phyloP scores from a whole-genome alignment of 2,113 vertebrate genomes.

The Psammodynastes pulverulentus region DNA sequence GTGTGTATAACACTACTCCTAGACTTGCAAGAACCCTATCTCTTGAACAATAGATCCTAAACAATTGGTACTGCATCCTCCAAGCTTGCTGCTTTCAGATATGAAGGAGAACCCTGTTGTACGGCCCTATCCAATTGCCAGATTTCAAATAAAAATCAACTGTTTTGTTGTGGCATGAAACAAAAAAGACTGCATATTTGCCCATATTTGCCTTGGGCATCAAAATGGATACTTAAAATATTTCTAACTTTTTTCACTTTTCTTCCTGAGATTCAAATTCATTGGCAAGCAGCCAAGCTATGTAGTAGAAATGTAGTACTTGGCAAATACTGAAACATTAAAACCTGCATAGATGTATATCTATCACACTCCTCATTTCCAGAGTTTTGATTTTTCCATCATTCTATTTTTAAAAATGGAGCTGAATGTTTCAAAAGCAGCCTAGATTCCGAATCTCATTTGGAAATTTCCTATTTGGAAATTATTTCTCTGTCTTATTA shows the following conservation, averaged over 20 bases:
- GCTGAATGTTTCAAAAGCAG: slow-evolving; percentile 12
- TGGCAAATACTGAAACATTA: background rate
- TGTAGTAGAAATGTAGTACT: slow-evolving; percentile 10
- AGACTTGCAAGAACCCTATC: background rate
- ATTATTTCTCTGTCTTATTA: slow-evolving; percentile 16
- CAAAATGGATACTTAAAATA: background rate
- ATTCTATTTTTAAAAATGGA: slow-evolving; percentile 13
- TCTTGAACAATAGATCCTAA: background rate
- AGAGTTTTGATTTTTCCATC: slow-evolving; percentile 26
- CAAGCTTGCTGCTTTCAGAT: background rate
- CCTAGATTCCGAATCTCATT: slow-evolving; percentile 19
- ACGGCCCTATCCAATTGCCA: background rate
- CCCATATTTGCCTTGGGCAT: background rate
- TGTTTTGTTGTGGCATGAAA: background rate
- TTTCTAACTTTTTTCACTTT: slow-evolving; percentile 2
- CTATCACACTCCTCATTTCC: background rate
- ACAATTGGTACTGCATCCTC: background rate
- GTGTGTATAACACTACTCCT: background rate
- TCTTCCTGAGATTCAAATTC: background rate
- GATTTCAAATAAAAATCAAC: background rate
- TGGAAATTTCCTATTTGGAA: slow-evolving; percentile 27
- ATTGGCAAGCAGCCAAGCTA: slow-evolving; percentile 2
- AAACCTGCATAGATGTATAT: background rate
- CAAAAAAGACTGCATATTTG: background rate
- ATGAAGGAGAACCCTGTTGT: background rate